Evolutionary conservation across 2,797 vertebrate species (phyloP), one percentile per base, ranked within the genome.

Genomic region (Rhinatrema bivittatum): DNA sequence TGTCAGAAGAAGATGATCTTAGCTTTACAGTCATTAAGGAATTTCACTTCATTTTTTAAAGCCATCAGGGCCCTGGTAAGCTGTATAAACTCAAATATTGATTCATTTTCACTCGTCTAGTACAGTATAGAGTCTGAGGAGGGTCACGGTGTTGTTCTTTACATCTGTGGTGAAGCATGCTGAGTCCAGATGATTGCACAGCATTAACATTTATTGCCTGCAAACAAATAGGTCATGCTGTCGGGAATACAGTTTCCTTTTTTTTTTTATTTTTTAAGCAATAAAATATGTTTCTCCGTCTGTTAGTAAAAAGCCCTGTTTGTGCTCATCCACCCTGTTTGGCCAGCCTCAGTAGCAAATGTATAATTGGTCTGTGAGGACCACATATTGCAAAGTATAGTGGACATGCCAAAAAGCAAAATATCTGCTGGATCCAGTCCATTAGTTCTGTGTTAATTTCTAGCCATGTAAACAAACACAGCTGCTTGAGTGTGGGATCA

Each of bases 401-500:
- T 62, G 64, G 56, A 56, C 62, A 66, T 53, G 73, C 69, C 64
- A 54, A 62, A 53, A 46, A 56, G n/a, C n/a, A 25, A 51, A 66
- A 60, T 55, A 54, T 55, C 45, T 31, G 48, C 62, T 81, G 79
- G 79, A 72, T 53, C 65, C 29, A 62, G 58, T 46, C 46, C 65
- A 56, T 53, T 72, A 63, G 51, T 81, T 62, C 71, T 70, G 74
- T 38, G 42, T 61, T 76, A 72, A 70, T 72, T 78, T 70, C 68
- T 64, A 62, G 57, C 60, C 67, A 61, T 52, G 74, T 82, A 83
- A 85, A 84, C 82, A 86, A 83, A 81, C 78, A 80, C 84, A 85
- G 84, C 82, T 86, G 84, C 46, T n/a, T 61, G 65, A 80, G 63
- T 11, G 32, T 50, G 71, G 74, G 65, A 55, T 64, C 67, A 12